A percentile compares a stretch with the other conserved stretches of the same genome.
phyloP scores from a whole-genome alignment of 2,888 invertebrate genomes.

The Aleiodes leptofemur region DNA sequence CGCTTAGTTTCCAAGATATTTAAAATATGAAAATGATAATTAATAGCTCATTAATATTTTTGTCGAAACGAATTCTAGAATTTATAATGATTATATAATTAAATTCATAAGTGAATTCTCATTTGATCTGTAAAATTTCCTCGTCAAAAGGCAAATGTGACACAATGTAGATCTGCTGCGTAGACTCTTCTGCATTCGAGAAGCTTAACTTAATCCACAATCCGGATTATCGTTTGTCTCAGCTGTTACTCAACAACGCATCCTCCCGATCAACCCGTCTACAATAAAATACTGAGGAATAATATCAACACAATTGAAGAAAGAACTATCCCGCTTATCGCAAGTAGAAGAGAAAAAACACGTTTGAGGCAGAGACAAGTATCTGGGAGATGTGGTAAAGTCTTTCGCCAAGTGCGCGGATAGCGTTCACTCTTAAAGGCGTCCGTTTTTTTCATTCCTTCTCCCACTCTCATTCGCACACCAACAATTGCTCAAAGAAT shows the following conservation, averaged over 20 bases:
- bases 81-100: too few species aligned
- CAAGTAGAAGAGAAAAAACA: not conserved
- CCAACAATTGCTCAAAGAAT: too few species aligned
- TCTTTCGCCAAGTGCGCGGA: too few species aligned
- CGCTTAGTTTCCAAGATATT: too few species aligned
- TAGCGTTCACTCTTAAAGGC: too few species aligned
- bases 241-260: conserved; percentile 60
- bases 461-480: too few species aligned
- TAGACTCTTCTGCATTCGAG: conserved; percentile 47
- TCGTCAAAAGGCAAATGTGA: conserved; percentile 16
- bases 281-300: conserved; percentile 14
- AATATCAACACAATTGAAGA: not conserved
- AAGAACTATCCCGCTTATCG: not conserved
- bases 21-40: too few species aligned
- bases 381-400: conserved; percentile 45
- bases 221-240: conserved; percentile 72
- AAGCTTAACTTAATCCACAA: conserved; percentile 72
- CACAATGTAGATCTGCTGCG: conserved; percentile 15
- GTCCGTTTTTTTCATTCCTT: too few species aligned
- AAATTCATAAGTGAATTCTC: too few species aligned
- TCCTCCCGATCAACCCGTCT: not conserved
- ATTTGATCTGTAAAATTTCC: not conserved
- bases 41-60: too few species aligned
- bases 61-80: too few species aligned
- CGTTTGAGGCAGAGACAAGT: conserved; percentile 61